Percentiles rank a stretch among this genome's conserved stretches.
Evolutionary conservation across 2,113 vertebrate species (phyloP).

Genomic region (Tonatia bakeri): DNA sequence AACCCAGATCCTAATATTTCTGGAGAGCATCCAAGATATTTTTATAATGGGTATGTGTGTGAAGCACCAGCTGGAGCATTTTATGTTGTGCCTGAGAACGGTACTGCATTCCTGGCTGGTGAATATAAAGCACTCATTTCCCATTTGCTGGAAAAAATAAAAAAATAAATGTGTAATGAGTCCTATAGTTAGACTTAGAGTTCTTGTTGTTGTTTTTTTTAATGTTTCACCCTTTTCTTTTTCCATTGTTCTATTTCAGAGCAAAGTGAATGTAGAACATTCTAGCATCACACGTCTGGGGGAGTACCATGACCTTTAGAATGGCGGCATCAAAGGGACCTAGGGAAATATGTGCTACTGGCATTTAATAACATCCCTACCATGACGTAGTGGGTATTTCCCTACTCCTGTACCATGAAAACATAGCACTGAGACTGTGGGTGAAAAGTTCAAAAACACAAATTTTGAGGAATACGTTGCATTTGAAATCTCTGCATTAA

Average conservation of each 20-base stretch:
- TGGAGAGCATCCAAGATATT: background rate
- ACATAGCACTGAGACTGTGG: background rate
- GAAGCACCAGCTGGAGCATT: background rate
- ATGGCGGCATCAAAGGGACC: slow-evolving; percentile 48
- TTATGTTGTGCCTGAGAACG: background rate
- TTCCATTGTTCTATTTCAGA: slow-evolving; percentile 27
- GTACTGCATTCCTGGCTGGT: slow-evolving; percentile 43
- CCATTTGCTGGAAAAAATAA: slow-evolving; percentile 40
- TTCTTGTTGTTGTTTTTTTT: slow-evolving; percentile 43
- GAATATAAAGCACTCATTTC: slow-evolving; percentile 59
- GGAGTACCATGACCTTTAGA: slow-evolving; percentile 58
- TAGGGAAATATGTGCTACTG: slow-evolving; percentile 48
- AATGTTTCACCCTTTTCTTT: background rate
- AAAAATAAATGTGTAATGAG: background rate
- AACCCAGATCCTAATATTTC: background rate
- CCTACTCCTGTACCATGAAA: slow-evolving; percentile 38
- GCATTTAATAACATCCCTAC: slow-evolving; percentile 26
- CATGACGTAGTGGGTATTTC: slow-evolving; percentile 33
- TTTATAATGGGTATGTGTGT: background rate
- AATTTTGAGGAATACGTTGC: background rate
- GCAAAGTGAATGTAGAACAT: slow-evolving; percentile 24
- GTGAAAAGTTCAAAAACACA: slow-evolving; percentile 65
- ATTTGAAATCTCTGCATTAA: slow-evolving; percentile 56
- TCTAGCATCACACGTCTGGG: slow-evolving; percentile 9
- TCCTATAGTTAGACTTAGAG: slow-evolving; percentile 9